A percentile compares a stretch with the other conserved stretches of the same genome.
Conservation (phyloP, 2,797 vertebrate species). For the Balearica regulorum region DNA sequence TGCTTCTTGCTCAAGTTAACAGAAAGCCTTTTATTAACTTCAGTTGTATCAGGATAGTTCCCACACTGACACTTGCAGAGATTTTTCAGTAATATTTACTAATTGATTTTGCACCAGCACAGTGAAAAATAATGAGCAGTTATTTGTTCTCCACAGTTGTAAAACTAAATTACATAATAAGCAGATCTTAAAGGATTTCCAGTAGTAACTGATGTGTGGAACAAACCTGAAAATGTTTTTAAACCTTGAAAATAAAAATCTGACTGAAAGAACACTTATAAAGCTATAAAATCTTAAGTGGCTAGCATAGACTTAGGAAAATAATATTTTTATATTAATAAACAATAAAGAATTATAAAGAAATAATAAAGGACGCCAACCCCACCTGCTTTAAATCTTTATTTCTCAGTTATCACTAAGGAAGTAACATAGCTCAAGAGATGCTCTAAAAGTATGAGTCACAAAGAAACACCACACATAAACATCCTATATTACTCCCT, state of each 20-base stretch:
- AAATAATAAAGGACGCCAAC: not conserved
- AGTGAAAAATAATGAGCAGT: not conserved
- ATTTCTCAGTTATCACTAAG: not conserved
- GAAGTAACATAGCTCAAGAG: not conserved
- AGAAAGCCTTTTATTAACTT: not conserved
- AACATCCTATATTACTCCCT: not conserved
- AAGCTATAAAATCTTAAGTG: not conserved
- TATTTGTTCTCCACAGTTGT: not conserved
- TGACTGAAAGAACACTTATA: not conserved
- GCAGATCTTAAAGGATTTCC: not conserved
- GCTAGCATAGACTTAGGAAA: not conserved
- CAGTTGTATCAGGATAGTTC: not conserved
- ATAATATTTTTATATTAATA: not conserved
- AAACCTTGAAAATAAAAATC: not conserved
- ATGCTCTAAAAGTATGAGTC: not conserved
- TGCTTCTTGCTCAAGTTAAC: not conserved
- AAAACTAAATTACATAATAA: not conserved
- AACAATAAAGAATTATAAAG: not conserved
- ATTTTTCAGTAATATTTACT: not conserved
- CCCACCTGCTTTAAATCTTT: not conserved
- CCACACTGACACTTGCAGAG: not conserved
- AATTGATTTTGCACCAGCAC: not conserved
- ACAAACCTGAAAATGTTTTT: not conserved
- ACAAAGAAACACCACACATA: not conserved
- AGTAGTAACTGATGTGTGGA: not conserved